These are phyloP conservation scores for Pycnonotus jocosus DNA, from an alignment of 2,113 vertebrate species.

Conservation along the genomic window DNA sequence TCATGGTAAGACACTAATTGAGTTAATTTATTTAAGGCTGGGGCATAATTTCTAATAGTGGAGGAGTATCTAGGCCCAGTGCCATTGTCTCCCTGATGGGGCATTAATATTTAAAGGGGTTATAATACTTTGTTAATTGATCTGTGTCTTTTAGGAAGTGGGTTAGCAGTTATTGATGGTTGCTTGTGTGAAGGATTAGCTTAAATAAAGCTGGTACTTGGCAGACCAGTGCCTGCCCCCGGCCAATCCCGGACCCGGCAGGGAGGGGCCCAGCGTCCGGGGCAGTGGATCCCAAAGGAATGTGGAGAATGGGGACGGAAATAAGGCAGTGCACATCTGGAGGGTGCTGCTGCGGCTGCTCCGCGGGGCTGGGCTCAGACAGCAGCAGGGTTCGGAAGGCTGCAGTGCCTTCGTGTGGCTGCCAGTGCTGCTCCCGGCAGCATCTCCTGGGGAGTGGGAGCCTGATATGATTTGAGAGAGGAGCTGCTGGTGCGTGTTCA, in stretches of 20 bases:
- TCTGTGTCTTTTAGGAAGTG: constrained; percentile 10
- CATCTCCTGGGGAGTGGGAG: accelerated
- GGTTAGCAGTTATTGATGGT: constrained; percentile 14
- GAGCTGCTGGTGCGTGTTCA: accelerated
- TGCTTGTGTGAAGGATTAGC: neutral
- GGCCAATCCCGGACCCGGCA: accelerated
- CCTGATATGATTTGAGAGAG: accelerated
- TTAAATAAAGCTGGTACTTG: neutral
- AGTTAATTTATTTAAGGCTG: constrained; percentile 62
- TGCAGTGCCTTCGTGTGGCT: accelerated
- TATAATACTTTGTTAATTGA: constrained; percentile 43
- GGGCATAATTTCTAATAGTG: constrained; percentile 60
- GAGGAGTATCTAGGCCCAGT: constrained; percentile 22
- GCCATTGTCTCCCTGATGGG: constrained; percentile 47
- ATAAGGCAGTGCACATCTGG: neutral
- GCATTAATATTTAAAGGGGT: constrained; percentile 56
- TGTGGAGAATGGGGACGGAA: neutral
- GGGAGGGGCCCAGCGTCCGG: too few species aligned
- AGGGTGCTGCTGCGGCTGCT: neutral
- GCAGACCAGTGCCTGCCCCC: neutral
- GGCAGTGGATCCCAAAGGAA: accelerated
- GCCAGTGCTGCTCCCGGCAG: accelerated
- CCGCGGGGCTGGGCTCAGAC: accelerated
- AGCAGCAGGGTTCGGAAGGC: neutral
- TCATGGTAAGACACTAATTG: constrained; percentile 54